phyloP scores from a whole-genome alignment of 1,140 invertebrate genomes.

The Sycophila sp. region DNA sequence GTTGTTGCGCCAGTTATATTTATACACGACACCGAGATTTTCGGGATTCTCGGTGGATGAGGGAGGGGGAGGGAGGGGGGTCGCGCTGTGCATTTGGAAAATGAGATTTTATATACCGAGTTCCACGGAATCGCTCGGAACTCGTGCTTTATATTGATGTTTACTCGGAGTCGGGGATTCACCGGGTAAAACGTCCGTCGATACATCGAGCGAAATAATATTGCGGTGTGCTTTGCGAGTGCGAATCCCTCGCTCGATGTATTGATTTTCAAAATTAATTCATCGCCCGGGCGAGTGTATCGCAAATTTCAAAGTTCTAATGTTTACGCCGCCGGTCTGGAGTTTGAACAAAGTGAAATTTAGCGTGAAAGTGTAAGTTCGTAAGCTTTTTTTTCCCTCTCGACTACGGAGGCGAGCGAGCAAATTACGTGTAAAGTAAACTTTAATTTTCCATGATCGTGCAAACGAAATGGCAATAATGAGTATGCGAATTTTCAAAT shows the following conservation, averaged over 20 bases:
- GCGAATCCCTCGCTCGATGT: not conserved
- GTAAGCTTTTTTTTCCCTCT: too few relatives aligned
- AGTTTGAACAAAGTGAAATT: too few relatives aligned
- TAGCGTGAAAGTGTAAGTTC: too few relatives aligned
- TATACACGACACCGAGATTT: constrained; percentile 4
- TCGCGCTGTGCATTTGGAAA: constrained; percentile 31
- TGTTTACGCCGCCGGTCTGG: too few relatives aligned
- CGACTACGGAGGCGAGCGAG: too few relatives aligned
- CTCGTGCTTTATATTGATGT: constrained; percentile 30
- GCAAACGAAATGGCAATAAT: too few relatives aligned
- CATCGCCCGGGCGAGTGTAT: too few relatives aligned
- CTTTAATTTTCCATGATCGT: too few relatives aligned
- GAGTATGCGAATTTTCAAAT: too few relatives aligned
- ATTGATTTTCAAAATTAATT: constrained; percentile 18
- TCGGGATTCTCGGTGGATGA: constrained; percentile 20
- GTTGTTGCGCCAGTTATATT: not conserved
- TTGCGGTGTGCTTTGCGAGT: constrained; percentile 4
- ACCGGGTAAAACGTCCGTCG: constrained; percentile 4
- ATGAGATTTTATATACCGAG: constrained; percentile 36
- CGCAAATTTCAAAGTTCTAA: too few relatives aligned
- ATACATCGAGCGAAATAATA: constrained; percentile 17
- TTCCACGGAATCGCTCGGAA: not conserved
- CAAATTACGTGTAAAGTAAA: too few relatives aligned
- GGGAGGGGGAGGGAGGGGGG: too few relatives aligned
- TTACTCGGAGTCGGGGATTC: constrained; percentile 20